Evolutionary conservation across 2,888 invertebrate species (phyloP).

Genomic region (Apodemia duryi): DNA sequence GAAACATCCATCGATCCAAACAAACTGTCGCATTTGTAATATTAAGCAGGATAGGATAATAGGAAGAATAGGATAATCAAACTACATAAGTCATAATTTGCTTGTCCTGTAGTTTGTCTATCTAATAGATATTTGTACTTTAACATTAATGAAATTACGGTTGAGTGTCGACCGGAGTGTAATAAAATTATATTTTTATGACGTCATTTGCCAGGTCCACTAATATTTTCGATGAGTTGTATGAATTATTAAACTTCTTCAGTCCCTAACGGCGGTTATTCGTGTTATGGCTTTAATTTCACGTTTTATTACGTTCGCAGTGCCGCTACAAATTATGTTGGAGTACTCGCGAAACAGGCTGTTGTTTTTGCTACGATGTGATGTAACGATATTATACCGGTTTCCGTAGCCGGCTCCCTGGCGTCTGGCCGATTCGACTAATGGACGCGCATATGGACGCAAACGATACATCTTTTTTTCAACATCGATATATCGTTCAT

Average conservation of each 20-base stretch:
- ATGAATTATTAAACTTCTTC: background rate
- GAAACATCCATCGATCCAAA: no score
- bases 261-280: background rate
- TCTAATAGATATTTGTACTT: no score
- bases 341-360: slow-evolving; percentile 24
- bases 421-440: slow-evolving; percentile 61
- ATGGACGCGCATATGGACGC: slow-evolving; percentile 42
- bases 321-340: background rate
- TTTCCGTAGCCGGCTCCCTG: slow-evolving; percentile 63
- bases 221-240: background rate
- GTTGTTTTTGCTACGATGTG: slow-evolving; percentile 48
- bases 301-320: background rate
- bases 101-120: no score
- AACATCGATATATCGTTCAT: no score
- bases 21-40: no score
- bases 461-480: no score
- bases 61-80: no score
- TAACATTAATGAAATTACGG: no score
- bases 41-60: no score
- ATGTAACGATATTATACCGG: slow-evolving; percentile 61
- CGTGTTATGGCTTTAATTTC: background rate
- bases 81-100: no score
- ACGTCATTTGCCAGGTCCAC: background rate
- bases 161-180: no score
- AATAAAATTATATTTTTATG: background rate